These are phyloP conservation scores for Ciconia boyciana DNA, from an alignment of 2,113 vertebrate genomes.

Conservation along the genomic window DNA sequence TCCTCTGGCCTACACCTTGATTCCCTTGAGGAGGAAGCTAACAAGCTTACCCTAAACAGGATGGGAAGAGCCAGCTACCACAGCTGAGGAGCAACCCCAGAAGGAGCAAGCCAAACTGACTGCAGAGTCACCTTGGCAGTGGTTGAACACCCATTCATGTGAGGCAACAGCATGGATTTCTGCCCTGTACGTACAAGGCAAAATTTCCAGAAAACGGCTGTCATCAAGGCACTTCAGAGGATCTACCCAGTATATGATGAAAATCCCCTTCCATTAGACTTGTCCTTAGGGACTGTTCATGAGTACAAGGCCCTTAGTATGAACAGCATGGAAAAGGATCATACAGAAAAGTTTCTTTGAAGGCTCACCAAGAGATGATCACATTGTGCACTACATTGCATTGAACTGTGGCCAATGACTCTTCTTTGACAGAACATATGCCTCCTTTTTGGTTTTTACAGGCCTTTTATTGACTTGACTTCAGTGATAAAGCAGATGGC, in stretches of 20 bases:
- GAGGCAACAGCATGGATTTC: not conserved
- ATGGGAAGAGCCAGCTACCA: not conserved
- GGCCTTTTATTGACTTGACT: constrained; percentile 42
- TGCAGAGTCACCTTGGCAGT: not conserved
- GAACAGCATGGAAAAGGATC: constrained; percentile 1
- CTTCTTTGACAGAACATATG: not conserved
- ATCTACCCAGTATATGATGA: not conserved
- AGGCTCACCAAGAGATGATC: constrained; percentile 23
- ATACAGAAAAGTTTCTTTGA: constrained; percentile 15
- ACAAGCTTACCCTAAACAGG: not conserved
- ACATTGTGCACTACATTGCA: not conserved
- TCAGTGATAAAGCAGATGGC: constrained; percentile 38
- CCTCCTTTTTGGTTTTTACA: constrained; percentile 8
- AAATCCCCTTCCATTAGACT: not conserved
- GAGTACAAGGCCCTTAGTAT: not conserved
- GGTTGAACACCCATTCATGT: not conserved
- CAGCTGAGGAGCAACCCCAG: not conserved
- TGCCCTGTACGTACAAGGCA: not conserved
- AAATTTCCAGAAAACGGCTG: not conserved
- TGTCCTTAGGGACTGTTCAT: not conserved
- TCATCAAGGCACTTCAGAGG: not conserved
- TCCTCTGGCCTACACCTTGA: not conserved
- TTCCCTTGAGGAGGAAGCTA: not conserved
- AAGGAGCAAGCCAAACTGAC: not conserved
- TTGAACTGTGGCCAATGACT: not conserved